A percentile compares a stretch with the other conserved stretches of the same genome.
These are phyloP conservation scores for Paracanthobrama guichenoti DNA, from an alignment of 2,113 vertebrate genomes.

Conservation along the genomic window DNA sequence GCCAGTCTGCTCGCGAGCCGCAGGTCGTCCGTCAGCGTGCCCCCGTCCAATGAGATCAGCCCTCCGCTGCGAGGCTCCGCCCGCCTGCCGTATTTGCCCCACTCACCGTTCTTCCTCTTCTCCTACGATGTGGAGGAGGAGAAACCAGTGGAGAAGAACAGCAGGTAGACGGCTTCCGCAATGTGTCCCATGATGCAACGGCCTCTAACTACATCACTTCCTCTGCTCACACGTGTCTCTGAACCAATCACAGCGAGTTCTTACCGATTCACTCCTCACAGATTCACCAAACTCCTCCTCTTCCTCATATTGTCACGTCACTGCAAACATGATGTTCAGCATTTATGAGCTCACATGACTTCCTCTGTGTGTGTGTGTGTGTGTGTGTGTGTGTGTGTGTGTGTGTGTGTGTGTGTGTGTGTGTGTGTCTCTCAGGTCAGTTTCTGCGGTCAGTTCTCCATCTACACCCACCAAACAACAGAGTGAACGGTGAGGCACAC, in stretches of 20 bases:
- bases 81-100: conserved; percentile 87
- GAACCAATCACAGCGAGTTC: not conserved
- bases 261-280: not conserved
- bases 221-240: not conserved
- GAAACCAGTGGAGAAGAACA: conserved; percentile 60
- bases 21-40: conserved; percentile 66
- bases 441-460: conserved; percentile 64
- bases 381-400: too few species aligned
- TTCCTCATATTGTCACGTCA: not conserved
- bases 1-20: conserved; percentile 69
- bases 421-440: conserved; percentile 46
- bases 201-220: not conserved
- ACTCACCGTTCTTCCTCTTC: conserved; percentile 93
- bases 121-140: conserved; percentile 87
- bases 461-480: conserved; percentile 51
- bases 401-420: too few species aligned
- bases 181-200: conserved; percentile 29
- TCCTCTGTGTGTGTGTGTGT: not conserved
- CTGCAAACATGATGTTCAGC: not conserved
- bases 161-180: conserved; percentile 26
- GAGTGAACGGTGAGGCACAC: conserved; percentile 36
- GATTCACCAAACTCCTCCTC: not conserved
- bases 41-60: conserved; percentile 64
- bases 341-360: not conserved
- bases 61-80: conserved; percentile 72